phyloP scores from a whole-genome alignment of 1,140 invertebrate genomes.

The Asobara japonica region DNA sequence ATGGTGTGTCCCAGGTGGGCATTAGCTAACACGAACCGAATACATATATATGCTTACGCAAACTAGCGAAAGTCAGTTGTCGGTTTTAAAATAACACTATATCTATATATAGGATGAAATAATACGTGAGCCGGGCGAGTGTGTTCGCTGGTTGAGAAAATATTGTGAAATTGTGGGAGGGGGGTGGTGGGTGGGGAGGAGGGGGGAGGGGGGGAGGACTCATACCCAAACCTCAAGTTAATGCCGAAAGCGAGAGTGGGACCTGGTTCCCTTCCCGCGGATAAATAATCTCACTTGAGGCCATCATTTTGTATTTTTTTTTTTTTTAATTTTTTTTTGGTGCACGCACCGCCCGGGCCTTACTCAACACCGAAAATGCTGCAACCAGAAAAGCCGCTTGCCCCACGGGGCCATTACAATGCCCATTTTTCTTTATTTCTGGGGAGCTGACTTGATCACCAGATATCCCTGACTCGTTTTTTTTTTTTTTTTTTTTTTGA shows the following conservation, averaged over 20 bases:
- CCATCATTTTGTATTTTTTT: background rate
- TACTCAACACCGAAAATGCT: slow-evolving; percentile 23
- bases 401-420: slow-evolving; percentile 2
- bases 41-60: slow-evolving; percentile 52
- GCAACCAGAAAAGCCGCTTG: background rate
- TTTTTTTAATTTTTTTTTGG: background rate
- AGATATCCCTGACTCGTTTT: background rate
- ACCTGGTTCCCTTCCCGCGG: background rate
- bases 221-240: slow-evolving; percentile 17
- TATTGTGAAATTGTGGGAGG: slow-evolving; percentile 45
- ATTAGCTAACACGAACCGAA: slow-evolving; percentile 46
- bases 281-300: background rate
- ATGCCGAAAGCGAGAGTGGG: slow-evolving; percentile 47
- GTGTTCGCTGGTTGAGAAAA: slow-evolving; percentile 46
- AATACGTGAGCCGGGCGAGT: slow-evolving; percentile 40
- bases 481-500: background rate
- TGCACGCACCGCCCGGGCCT: slow-evolving; percentile 14
- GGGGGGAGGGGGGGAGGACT: background rate
- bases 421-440: background rate
- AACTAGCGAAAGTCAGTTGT: slow-evolving; percentile 56
- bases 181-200: background rate
- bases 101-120: slow-evolving; percentile 43
- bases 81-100: slow-evolving; percentile 17
- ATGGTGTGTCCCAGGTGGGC: slow-evolving; percentile 24
- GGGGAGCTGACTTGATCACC: background rate